These are phyloP conservation scores for Bufo bufo DNA, from an alignment of 2,113 vertebrate genomes.

Conservation along the genomic window DNA sequence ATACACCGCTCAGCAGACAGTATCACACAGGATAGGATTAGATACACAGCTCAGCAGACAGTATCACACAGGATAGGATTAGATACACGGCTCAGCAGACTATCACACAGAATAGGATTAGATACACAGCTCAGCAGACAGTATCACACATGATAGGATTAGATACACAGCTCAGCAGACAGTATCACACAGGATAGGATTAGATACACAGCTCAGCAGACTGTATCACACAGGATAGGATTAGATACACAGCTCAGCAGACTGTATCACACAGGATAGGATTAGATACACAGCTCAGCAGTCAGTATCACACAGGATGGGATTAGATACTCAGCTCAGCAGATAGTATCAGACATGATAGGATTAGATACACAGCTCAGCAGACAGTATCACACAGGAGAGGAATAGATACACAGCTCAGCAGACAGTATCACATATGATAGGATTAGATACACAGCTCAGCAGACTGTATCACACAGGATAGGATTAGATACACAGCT, in stretches of 20 bases:
- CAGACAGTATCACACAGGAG: neutral
- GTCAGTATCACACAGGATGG: neutral
- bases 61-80: neutral
- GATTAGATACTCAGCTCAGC: neutral
- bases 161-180: neutral
- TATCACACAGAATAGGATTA: neutral
- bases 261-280: neutral
- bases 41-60: neutral
- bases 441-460: neutral
- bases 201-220: too few species aligned
- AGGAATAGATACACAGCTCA: slow-evolving; percentile 9
- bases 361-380: neutral
- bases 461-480: too few species aligned
- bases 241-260: neutral
- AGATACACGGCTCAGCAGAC: neutral
- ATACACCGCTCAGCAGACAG: neutral
- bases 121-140: neutral
- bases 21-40: neutral
- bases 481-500: neutral
- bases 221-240: neutral
- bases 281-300: neutral
- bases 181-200: neutral
- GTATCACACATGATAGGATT: neutral
- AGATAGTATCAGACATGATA: neutral
- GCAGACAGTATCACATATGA: neutral